Percentiles rank a stretch among this genome's conserved stretches.
Evolutionary conservation across 2,113 vertebrate genomes (phyloP).

Genomic region (Neogale vison): DNA sequence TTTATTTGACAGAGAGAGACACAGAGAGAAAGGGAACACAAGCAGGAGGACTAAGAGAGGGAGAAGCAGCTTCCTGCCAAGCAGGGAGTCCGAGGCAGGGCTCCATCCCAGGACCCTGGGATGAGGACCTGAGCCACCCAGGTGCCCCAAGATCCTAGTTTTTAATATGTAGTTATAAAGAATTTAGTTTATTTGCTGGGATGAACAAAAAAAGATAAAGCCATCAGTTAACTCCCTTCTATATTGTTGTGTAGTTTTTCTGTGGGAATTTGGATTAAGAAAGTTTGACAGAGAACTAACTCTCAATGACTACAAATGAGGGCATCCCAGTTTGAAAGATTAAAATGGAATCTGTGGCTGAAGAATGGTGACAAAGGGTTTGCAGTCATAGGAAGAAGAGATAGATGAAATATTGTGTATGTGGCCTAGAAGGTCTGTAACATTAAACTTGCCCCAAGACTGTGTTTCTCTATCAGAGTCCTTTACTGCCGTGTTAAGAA

Average conservation of each 20-base stretch:
- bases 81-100: no score
- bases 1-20: no score
- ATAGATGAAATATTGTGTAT: neutral
- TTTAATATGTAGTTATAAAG: neutral
- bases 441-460: neutral
- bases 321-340: neutral
- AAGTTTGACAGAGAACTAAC: constrained; percentile 29
- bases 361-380: neutral
- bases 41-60: no score
- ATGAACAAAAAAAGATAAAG: constrained; percentile 32
- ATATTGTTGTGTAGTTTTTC: neutral
- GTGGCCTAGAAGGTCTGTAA: neutral
- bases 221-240: neutral
- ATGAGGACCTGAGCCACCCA: no score
- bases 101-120: no score
- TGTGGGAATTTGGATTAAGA: neutral
- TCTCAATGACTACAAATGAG: constrained; percentile 7
- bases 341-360: neutral
- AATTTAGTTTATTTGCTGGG: constrained; percentile 33
- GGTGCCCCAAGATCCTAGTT: neutral
- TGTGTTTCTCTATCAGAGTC: neutral
- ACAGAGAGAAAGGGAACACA: no score
- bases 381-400: neutral
- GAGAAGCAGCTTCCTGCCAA: no score
- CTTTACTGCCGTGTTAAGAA: neutral